Evolutionary conservation across 2,888 invertebrate species (phyloP).

Genomic region (Lamellibrachia satsuma): DNA sequence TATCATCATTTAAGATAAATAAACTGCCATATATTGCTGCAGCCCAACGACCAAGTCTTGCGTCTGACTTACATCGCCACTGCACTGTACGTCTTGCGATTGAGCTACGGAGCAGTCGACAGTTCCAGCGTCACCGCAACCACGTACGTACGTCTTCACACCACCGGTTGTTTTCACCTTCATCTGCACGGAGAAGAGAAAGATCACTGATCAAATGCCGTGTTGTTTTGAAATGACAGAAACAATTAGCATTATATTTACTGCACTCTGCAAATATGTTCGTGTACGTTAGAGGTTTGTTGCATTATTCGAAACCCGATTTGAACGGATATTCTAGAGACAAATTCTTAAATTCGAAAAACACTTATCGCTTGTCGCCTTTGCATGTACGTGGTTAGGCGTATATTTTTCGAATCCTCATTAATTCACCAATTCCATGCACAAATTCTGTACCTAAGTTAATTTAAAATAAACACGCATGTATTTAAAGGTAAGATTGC

Average conservation of each 20-base stretch:
- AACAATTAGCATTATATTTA: no score
- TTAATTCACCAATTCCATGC: neutral
- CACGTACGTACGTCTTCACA: slow-evolving; percentile 14
- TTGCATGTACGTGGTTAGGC: neutral
- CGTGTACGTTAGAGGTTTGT: no score
- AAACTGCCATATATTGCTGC: neutral
- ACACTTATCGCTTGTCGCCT: neutral
- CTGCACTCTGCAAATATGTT: no score
- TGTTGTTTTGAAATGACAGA: no score
- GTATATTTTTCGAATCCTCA: neutral
- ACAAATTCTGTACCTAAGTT: neutral
- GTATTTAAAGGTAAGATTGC: neutral
- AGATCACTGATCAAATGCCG: neutral
- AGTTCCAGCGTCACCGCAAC: neutral
- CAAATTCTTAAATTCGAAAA: no score
- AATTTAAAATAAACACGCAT: neutral
- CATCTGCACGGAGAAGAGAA: neutral
- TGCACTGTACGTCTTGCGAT: neutral
- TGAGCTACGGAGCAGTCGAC: slow-evolving; percentile 7
- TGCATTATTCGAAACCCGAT: no score
- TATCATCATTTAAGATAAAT: neutral
- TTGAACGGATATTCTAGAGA: no score
- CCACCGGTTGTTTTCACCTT: neutral
- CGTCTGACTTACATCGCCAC: neutral
- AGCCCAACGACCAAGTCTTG: neutral